Conservation (phyloP, 2,888 invertebrate species). For the Pristionchus entomophagus region DNA sequence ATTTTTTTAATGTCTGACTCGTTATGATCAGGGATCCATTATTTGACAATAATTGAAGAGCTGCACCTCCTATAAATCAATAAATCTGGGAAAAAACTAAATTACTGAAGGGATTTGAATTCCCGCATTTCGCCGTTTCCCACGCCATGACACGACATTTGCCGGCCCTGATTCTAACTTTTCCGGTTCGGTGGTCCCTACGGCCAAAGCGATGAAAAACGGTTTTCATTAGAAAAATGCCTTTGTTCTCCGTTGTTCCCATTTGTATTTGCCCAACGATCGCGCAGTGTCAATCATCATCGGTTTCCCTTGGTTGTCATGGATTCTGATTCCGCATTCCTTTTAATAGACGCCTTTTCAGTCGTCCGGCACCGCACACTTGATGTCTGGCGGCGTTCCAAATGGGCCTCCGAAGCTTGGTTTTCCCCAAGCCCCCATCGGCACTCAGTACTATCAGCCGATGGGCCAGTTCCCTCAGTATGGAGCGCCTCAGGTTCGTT, state of each 20-base stretch:
- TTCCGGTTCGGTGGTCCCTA: too few relatives aligned
- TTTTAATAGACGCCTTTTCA: background rate
- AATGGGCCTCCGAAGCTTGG: slow-evolving; percentile 54
- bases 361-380: slow-evolving; percentile 39
- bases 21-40: too few relatives aligned
- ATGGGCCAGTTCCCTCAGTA: slow-evolving; percentile 55
- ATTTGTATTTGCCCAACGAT: too few relatives aligned
- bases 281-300: background rate
- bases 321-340: background rate
- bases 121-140: too few relatives aligned
- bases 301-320: slow-evolving; percentile 6
- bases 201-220: slow-evolving; percentile 24
- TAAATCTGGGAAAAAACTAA: too few relatives aligned
- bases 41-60: too few relatives aligned
- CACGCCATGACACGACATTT: too few relatives aligned
- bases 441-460: slow-evolving; percentile 54
- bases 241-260: background rate
- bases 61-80: too few relatives aligned
- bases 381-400: slow-evolving; percentile 38
- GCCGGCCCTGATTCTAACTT: too few relatives aligned
- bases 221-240: background rate
- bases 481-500: slow-evolving; percentile 34
- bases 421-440: slow-evolving; percentile 60
- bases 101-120: too few relatives aligned
- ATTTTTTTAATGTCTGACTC: too few relatives aligned